Evolutionary conservation across 2,888 invertebrate genomes (phyloP).

Genomic region (Tenthredo distinguenda): DNA sequence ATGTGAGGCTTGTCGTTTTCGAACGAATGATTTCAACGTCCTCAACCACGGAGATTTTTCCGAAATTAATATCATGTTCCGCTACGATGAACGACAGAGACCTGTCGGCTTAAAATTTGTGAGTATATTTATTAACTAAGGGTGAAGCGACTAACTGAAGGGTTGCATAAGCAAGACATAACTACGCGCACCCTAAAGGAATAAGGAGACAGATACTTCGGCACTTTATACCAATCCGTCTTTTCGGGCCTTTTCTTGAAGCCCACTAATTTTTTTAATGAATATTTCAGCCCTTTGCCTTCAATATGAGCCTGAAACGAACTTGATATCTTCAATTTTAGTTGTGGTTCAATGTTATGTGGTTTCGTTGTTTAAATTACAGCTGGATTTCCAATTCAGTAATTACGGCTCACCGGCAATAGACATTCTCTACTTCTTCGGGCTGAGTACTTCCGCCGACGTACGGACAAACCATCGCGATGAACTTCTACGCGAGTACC

Average conservation of each 20-base stretch:
- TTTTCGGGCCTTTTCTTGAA: no score
- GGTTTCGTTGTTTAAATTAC: slow-evolving; percentile 23
- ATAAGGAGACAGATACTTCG: no score
- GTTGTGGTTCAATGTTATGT: no score
- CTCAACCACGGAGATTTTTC: slow-evolving; percentile 74
- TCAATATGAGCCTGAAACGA: no score
- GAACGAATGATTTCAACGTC: slow-evolving; percentile 68
- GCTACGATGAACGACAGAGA: slow-evolving; percentile 65
- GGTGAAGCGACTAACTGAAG: no score
- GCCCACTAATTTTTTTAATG: no score
- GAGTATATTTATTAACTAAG: slow-evolving; percentile 56
- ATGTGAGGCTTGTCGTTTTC: not conserved
- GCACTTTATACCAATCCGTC: no score
- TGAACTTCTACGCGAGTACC: not conserved
- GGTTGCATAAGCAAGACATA: no score
- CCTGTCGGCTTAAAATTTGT: slow-evolving; percentile 70
- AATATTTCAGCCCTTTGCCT: no score
- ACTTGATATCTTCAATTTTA: no score
- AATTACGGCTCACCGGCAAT: not conserved
- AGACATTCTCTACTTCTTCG: not conserved
- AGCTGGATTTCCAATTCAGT: slow-evolving; percentile 74
- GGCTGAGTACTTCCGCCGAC: not conserved
- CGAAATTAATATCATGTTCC: slow-evolving; percentile 60
- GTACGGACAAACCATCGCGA: not conserved
- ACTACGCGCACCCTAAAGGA: no score